A percentile compares a stretch with the other conserved stretches of the same genome.
phyloP scores from a whole-genome alignment of 2,888 invertebrate species.

The Magallana nippona region DNA sequence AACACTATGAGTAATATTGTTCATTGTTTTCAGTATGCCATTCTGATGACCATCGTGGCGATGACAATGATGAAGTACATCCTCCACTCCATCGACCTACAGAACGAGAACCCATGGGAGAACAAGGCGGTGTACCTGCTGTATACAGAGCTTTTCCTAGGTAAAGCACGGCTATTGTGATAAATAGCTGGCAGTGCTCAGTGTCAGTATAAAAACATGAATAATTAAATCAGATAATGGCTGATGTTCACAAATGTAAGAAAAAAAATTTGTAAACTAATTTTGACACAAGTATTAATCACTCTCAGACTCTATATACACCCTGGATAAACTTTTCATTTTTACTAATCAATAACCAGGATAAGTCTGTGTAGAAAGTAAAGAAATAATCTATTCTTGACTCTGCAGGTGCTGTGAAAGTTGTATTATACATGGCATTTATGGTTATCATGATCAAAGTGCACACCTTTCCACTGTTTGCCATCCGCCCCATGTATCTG shows the following conservation, averaged over 20 bases:
- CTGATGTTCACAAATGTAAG: background rate
- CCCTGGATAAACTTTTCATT: too few species aligned
- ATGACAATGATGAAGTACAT: constrained; percentile 96
- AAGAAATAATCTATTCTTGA: constrained; percentile 40
- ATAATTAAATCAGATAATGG: background rate
- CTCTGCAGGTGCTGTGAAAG: constrained; percentile 84
- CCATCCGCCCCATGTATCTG: constrained; percentile 99
- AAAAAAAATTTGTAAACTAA: too few species aligned
- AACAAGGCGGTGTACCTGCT: constrained; percentile 98
- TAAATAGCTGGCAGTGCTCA: background rate
- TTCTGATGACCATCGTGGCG: constrained; percentile 93
- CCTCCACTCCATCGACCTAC: constrained; percentile 92
- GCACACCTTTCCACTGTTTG: constrained; percentile 98
- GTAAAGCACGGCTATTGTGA: constrained; percentile 80
- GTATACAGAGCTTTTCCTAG: constrained; percentile 97
- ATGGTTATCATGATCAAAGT: constrained; percentile 97
- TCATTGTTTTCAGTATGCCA: constrained; percentile 87
- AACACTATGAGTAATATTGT: constrained; percentile 40
- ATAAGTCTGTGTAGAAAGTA: background rate
- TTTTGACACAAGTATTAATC: too few species aligned
- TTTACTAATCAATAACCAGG: background rate
- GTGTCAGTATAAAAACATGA: background rate
- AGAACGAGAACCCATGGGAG: constrained; percentile 98
- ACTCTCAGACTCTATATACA: too few species aligned
- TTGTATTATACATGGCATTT: constrained; percentile 93